Evolutionary conservation across 2,797 vertebrate genomes (phyloP).

Genomic region (Tangara arthus): DNA sequence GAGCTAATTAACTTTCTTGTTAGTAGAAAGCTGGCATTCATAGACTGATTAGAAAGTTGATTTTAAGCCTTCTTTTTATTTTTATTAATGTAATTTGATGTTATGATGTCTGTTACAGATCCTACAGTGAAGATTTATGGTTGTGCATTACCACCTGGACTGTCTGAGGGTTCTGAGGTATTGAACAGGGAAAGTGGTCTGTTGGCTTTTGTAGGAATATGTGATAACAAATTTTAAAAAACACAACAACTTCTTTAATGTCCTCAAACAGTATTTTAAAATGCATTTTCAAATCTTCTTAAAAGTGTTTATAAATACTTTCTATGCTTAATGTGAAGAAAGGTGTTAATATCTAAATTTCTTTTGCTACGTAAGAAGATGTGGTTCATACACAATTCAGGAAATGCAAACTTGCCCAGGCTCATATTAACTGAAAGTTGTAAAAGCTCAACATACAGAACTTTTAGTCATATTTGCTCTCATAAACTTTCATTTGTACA

Average conservation of each 20-base stretch:
- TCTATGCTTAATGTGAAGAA: background rate
- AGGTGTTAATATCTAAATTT: background rate
- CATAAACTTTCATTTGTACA: background rate
- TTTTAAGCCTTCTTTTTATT: background rate
- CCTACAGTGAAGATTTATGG: constrained; percentile 75
- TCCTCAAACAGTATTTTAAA: background rate
- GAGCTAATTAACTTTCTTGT: background rate
- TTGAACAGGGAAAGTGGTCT: background rate
- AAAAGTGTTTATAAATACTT: background rate
- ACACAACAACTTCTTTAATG: background rate
- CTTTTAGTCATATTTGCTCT: background rate
- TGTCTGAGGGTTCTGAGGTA: constrained; percentile 88
- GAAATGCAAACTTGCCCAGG: background rate
- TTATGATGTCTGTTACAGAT: constrained; percentile 59
- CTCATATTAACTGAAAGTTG: background rate
- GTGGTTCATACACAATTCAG: background rate
- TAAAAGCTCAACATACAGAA: background rate
- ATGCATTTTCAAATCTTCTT: background rate
- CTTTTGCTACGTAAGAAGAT: background rate
- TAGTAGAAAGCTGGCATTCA: background rate
- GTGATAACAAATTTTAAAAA: background rate
- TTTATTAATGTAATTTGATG: background rate
- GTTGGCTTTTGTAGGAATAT: background rate
- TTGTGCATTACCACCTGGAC: constrained; percentile 75
- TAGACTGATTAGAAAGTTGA: background rate